Evolutionary conservation across 2,888 invertebrate species (phyloP).

Genomic region (Cryptophagus acutangulus): DNA sequence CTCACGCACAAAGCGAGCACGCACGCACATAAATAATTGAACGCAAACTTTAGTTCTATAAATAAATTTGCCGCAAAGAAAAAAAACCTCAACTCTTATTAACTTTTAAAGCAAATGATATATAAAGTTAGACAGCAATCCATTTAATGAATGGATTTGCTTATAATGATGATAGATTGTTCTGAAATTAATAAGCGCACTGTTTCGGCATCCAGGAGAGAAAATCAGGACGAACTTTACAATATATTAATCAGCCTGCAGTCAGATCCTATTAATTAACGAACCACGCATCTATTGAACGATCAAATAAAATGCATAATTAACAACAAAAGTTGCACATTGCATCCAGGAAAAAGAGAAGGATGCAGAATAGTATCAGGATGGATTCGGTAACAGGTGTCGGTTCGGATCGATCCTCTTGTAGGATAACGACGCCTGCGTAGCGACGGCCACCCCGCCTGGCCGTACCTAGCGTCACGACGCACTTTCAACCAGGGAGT

Average conservation of each 20-base stretch:
- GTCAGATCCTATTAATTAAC: too few relatives aligned
- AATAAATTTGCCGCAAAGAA: too few relatives aligned
- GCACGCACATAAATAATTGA: too few relatives aligned
- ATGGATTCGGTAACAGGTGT: constrained; percentile 46
- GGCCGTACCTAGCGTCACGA: constrained; percentile 34
- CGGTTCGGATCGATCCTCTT: constrained; percentile 44
- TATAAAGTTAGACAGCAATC: constrained; percentile 38
- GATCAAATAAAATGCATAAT: too few relatives aligned
- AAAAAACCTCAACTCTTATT: too few relatives aligned
- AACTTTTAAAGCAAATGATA: constrained; percentile 36
- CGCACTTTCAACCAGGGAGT: constrained; percentile 46
- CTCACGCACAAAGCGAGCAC: too few relatives aligned
- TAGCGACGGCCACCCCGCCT: constrained; percentile 36
- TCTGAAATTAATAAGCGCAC: constrained; percentile 38
- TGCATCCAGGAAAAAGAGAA: constrained; percentile 16
- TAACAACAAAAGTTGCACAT: too few relatives aligned
- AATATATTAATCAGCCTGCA: too few relatives aligned
- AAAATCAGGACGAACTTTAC: too few relatives aligned
- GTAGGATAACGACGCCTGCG: constrained; percentile 37
- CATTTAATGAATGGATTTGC: constrained; percentile 41
- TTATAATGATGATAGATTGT: constrained; percentile 42
- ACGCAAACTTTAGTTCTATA: too few relatives aligned
- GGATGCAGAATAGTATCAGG: constrained; percentile 17
- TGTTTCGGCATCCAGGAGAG: too few relatives aligned
- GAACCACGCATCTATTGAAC: too few relatives aligned